phyloP scores from a whole-genome alignment of 2,797 vertebrate genomes.

The Eutrigla gurnardus region DNA sequence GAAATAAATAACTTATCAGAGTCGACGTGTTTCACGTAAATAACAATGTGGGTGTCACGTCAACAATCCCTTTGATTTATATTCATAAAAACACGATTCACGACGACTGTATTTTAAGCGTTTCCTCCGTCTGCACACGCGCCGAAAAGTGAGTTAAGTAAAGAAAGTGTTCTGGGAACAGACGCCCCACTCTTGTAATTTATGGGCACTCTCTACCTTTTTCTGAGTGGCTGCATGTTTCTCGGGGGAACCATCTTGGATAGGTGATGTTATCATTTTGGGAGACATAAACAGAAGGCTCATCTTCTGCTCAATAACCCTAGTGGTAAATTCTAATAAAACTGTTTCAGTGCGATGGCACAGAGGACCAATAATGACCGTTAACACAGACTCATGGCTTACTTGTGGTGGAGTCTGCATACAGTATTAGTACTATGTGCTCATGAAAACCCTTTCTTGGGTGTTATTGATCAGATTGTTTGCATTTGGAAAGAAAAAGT shows the following conservation, averaged over 20 bases:
- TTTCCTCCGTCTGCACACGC: neutral
- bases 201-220: conserved; percentile 8
- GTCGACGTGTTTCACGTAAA: neutral
- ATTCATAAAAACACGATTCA: neutral
- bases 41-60: neutral
- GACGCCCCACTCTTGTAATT: conserved; percentile 12
- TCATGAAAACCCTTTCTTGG: neutral
- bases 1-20: neutral
- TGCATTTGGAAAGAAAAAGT: neutral
- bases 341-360: neutral
- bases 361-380: neutral
- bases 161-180: conserved; percentile 2
- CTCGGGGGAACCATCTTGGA: conserved; percentile 21
- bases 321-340: conserved; percentile 7
- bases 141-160: neutral
- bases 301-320: conserved; percentile 8
- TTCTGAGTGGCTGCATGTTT: conserved; percentile 15
- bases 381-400: neutral
- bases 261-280: conserved; percentile 24
- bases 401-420: neutral
- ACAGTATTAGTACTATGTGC: neutral
- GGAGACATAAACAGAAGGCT: conserved; percentile 11
- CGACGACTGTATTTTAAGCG: neutral
- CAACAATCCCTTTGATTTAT: neutral
- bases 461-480: neutral